These are phyloP conservation scores for Salvelinus alpinus DNA, from an alignment of 2,113 vertebrate species.

Conservation along the genomic window DNA sequence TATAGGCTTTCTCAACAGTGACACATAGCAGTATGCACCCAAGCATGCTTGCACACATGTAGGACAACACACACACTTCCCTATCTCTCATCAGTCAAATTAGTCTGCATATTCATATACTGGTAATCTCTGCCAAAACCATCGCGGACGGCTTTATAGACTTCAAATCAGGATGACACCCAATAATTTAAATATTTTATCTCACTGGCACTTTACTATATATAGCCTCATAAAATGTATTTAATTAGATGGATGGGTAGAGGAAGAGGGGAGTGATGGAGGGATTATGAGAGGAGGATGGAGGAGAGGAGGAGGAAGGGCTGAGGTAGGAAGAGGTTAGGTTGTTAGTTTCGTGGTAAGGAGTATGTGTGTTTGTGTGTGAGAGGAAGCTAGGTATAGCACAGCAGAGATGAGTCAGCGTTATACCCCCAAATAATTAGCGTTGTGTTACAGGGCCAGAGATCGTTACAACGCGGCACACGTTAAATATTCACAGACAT, in stretches of 20 bases:
- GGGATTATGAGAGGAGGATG: background rate
- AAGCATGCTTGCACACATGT: background rate
- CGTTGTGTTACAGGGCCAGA: constrained; percentile 40
- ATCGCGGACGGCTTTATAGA: constrained; percentile 45
- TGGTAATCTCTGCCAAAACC: constrained; percentile 45
- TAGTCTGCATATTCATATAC: constrained; percentile 52
- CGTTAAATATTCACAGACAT: constrained; percentile 66
- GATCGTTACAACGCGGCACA: constrained; percentile 52
- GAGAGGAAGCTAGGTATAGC: background rate
- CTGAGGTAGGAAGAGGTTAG: constrained; percentile 7
- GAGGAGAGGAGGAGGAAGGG: constrained; percentile 5
- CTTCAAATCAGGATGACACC: constrained; percentile 49
- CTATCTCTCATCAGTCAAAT: background rate
- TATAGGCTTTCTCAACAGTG: too few species aligned
- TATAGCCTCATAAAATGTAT: constrained; percentile 39
- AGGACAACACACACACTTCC: too few species aligned
- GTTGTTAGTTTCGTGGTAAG: background rate
- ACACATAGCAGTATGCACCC: too few species aligned
- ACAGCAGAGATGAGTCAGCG: constrained; percentile 42
- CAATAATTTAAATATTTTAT: constrained; percentile 54
- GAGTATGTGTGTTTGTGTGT: too few species aligned
- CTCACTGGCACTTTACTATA: constrained; percentile 36
- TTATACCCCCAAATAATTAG: constrained; percentile 54
- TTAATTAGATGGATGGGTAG: constrained; percentile 36
- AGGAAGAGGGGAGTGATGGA: constrained; percentile 6